Percentiles rank a stretch among this genome's conserved stretches.
phyloP scores from a whole-genome alignment of 2,797 vertebrate species.

The Triplophysa bombifrons region DNA sequence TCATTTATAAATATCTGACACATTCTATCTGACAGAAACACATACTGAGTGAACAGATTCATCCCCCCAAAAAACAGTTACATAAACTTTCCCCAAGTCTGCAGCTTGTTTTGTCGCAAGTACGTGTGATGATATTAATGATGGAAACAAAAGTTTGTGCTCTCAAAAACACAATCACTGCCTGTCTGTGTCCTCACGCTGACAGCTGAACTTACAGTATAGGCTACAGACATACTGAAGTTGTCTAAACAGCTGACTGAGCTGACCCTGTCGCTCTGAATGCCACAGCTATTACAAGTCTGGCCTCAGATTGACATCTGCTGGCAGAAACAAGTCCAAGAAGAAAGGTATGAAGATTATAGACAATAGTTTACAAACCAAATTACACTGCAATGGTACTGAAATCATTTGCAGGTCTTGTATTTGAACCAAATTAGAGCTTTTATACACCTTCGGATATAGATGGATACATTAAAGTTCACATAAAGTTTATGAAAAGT shows the following conservation, averaged over 20 bases:
- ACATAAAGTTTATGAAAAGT: neutral
- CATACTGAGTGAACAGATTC: neutral
- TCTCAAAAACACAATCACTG: neutral
- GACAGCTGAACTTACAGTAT: conserved; percentile 7
- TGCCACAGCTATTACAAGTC: conserved; percentile 47
- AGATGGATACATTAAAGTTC: neutral
- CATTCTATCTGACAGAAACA: neutral
- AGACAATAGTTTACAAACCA: conserved; percentile 5
- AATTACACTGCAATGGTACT: neutral
- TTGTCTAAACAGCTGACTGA: conserved; percentile 39
- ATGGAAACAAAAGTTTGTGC: neutral
- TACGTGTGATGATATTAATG: neutral
- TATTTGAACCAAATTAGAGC: neutral
- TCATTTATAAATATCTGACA: too few relatives aligned
- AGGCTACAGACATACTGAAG: conserved; percentile 23
- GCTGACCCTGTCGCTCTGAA: conserved; percentile 43
- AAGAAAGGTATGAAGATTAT: neutral
- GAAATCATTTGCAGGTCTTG: neutral
- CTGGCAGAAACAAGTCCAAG: conserved; percentile 14
- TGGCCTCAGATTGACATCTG: conserved; percentile 21
- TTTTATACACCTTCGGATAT: neutral
- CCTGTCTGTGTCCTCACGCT: conserved; percentile 1
- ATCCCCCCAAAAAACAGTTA: neutral
- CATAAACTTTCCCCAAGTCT: neutral
- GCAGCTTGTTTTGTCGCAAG: neutral